A percentile compares a stretch with the other conserved stretches of the same genome.
Conservation (phyloP, 2,797 vertebrate species). For the Thamnophis elegans region DNA sequence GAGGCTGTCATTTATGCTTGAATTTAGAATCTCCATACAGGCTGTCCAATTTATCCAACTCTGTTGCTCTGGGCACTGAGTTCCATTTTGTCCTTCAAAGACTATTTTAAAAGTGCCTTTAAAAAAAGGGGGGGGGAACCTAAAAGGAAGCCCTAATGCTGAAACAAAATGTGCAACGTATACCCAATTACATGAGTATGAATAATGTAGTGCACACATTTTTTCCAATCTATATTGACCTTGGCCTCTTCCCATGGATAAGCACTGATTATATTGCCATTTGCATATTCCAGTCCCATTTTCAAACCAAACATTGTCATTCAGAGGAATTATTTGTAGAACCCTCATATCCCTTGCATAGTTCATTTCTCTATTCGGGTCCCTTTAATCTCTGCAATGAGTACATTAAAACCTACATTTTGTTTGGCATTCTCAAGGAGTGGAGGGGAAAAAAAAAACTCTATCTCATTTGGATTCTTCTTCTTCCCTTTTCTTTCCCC, state of each 20-base stretch:
- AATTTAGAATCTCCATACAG: neutral
- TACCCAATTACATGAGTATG: conserved; percentile 22
- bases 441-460: neutral
- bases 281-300: conserved; percentile 74
- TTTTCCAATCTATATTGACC: conserved; percentile 65
- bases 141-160: neutral
- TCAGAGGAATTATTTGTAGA: conserved; percentile 72
- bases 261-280: conserved; percentile 74
- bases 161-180: conserved; percentile 4
- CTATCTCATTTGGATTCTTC: conserved; percentile 13
- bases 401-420: conserved; percentile 39
- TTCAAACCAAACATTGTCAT: conserved; percentile 75
- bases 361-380: conserved; percentile 71
- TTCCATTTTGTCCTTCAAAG: neutral
- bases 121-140: neutral
- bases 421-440: conserved; percentile 14
- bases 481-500: fast-evolving
- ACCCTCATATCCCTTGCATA: conserved; percentile 76
- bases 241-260: conserved; percentile 73
- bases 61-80: neutral
- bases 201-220: conserved; percentile 34
- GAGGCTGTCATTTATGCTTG: neutral
- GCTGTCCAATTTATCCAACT: neutral
- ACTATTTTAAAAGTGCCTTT: neutral
- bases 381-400: conserved; percentile 41